Percentiles rank a stretch among this genome's conserved stretches.
Conservation (phyloP, 30 jellyfish, hydroid and myxozoan species). For the Haliclystus octoradiatus region DNA sequence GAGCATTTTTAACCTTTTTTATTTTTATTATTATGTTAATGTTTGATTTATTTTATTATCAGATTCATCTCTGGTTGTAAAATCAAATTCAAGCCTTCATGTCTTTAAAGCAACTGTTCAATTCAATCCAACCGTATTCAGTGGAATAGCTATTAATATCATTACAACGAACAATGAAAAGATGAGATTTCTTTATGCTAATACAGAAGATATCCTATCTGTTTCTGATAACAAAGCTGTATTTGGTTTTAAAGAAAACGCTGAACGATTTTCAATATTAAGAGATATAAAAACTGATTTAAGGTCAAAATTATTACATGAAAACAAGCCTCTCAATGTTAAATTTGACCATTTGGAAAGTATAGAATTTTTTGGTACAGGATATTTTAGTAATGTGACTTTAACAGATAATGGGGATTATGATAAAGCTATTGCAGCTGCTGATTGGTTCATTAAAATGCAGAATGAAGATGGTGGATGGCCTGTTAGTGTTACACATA, state of each 20-base stretch:
- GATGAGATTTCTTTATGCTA: not conserved
- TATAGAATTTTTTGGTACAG: not conserved
- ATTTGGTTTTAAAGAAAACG: not conserved
- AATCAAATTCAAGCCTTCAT: not conserved
- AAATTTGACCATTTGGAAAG: too few relatives aligned
- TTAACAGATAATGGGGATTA: constrained; percentile 19
- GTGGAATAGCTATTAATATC: not conserved
- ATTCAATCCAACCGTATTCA: not conserved
- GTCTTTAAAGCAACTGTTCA: not conserved
- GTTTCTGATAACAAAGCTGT: not conserved
- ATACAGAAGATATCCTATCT: not conserved
- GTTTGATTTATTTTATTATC: too few relatives aligned
- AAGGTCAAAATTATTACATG: not conserved
- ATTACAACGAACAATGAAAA: not conserved
- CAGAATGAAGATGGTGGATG: constrained; percentile 87
- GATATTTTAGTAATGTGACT: not conserved
- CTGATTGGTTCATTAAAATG: constrained; percentile 58
- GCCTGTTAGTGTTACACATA: constrained; percentile 66
- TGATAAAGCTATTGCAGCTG: constrained; percentile 53
- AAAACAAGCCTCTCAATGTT: not conserved
- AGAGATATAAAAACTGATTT: not conserved
- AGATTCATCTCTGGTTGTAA: too few relatives aligned
- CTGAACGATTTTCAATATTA: not conserved
- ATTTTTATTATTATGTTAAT: too few relatives aligned
- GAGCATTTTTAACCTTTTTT: too few relatives aligned